These are phyloP conservation scores for Tonatia bakeri DNA, from an alignment of 2,113 vertebrate species.

Conservation along the genomic window DNA sequence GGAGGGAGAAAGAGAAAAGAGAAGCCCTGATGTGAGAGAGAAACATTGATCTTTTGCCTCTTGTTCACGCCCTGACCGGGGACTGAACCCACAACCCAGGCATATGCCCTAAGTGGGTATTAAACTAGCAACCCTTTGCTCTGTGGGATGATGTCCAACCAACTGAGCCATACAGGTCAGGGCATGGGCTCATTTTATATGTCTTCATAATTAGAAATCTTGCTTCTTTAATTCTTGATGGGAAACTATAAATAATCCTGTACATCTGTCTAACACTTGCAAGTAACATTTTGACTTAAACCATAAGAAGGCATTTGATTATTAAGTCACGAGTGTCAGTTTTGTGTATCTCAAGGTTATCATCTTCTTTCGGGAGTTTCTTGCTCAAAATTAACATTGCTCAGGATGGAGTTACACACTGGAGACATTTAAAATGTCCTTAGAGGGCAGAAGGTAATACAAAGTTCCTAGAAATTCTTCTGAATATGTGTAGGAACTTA, in stretches of 20 bases:
- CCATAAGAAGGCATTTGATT: background rate
- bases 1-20: too few species aligned
- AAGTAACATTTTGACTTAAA: background rate
- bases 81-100: too few species aligned
- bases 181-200: background rate
- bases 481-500: background rate
- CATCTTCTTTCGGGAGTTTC: background rate
- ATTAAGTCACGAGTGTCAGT: background rate
- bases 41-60: too few species aligned
- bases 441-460: background rate
- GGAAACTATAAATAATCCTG: background rate
- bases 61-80: too few species aligned
- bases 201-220: background rate
- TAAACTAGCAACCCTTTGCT: too few species aligned
- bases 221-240: background rate
- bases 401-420: background rate
- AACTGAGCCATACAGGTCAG: too few species aligned
- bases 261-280: background rate
- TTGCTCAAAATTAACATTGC: background rate
- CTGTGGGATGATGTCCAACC: too few species aligned
- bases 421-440: background rate
- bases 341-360: background rate
- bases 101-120: too few species aligned
- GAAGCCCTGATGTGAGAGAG: too few species aligned
- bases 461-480: background rate